Evolutionary conservation across 2,113 vertebrate species (phyloP).

Genomic region (Myrmecobius fasciatus): DNA sequence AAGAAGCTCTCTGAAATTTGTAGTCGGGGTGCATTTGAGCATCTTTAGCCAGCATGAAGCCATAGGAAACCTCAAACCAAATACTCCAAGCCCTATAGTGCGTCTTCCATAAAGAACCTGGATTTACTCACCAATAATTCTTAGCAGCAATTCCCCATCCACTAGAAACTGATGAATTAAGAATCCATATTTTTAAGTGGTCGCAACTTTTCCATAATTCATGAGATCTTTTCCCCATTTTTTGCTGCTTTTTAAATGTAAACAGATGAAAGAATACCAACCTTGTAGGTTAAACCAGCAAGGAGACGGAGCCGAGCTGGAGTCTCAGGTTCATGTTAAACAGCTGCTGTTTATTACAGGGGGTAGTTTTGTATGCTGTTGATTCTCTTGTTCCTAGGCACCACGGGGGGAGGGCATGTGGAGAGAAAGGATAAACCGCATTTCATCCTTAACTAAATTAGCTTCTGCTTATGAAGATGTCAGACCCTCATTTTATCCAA

Average conservation of each 20-base stretch:
- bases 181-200: constrained; percentile 48
- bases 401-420: neutral
- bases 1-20: neutral
- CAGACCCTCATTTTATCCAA: constrained; percentile 66
- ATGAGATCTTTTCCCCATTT: constrained; percentile 7
- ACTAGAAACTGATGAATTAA: neutral
- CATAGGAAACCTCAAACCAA: constrained; percentile 9
- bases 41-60: constrained; percentile 16
- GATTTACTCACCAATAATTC: constrained; percentile 15
- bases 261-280: constrained; percentile 37
- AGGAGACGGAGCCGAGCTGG: constrained; percentile 28
- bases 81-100: neutral
- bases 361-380: neutral
- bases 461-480: constrained; percentile 61
- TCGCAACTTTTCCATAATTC: constrained; percentile 35
- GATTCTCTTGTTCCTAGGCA: neutral
- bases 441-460: constrained; percentile 62
- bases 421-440: neutral
- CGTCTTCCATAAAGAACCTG: constrained; percentile 29
- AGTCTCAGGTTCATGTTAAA: constrained; percentile 43
- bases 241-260: constrained; percentile 35
- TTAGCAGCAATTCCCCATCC: constrained; percentile 35
- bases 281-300: constrained; percentile 43
- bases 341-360: constrained; percentile 38
- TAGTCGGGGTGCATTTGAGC: constrained; percentile 23